These are phyloP conservation scores for Theodoxus fluviatilis DNA, from an alignment of 2,888 invertebrate genomes.

Conservation along the genomic window DNA sequence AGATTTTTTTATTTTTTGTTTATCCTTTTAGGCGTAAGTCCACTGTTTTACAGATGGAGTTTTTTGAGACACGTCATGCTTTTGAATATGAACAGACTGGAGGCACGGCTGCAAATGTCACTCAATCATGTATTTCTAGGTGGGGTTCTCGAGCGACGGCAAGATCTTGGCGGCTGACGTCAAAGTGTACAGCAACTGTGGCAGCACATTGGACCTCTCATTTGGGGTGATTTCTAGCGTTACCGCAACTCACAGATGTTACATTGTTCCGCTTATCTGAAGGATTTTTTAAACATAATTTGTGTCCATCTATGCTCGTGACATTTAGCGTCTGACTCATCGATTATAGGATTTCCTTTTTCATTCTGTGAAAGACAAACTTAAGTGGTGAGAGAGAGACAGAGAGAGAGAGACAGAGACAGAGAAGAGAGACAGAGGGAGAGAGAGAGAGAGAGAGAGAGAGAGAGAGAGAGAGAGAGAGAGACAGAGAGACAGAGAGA, in stretches of 20 bases:
- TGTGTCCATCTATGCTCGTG: neutral
- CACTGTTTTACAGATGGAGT: no score
- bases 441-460: no score
- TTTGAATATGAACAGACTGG: no score
- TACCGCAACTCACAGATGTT: no score
- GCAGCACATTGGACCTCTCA: constrained; percentile 42
- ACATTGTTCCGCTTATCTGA: neutral
- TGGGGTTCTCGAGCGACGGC: constrained; percentile 71
- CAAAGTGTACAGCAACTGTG: constrained; percentile 43
- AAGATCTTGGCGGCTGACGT: constrained; percentile 41
- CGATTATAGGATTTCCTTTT: neutral
- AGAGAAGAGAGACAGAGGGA: no score
- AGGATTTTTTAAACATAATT: neutral
- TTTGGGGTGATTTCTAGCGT: constrained; percentile 41
- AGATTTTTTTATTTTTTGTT: neutral
- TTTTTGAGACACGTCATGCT: no score
- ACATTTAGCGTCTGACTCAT: neutral
- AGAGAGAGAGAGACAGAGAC: no score
- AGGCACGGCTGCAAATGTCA: no score
- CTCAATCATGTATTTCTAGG: constrained; percentile 46
- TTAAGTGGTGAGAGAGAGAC: no score
- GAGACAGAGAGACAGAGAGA: no score
- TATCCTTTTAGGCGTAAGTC: no score
- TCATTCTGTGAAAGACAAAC: constrained; percentile 58
- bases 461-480: no score